Conservation (phyloP, 2,888 invertebrate genomes). For the Amiota mariae region DNA sequence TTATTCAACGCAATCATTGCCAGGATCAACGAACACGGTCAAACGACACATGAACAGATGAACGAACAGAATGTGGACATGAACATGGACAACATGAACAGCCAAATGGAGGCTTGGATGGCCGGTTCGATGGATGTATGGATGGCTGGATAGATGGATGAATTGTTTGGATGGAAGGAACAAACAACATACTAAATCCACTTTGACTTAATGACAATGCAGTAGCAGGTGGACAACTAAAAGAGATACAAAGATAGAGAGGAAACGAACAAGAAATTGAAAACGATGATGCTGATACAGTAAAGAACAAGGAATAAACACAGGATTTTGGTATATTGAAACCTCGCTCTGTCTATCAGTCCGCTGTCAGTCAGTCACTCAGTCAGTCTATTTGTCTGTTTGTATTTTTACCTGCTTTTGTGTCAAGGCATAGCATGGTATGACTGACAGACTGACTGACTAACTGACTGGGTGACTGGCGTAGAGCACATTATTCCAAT, state of each 20-base stretch:
- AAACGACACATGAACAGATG: conserved; percentile 52
- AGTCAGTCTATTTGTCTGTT: too few relatives aligned
- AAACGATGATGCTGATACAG: too few relatives aligned
- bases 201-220: conserved; percentile 64
- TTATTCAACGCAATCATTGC: conserved; percentile 59
- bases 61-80: conserved; percentile 55
- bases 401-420: too few relatives aligned
- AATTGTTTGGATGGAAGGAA: conserved; percentile 43
- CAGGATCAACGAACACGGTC: conserved; percentile 51
- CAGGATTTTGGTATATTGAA: too few relatives aligned
- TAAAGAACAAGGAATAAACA: too few relatives aligned
- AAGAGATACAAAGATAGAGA: too few relatives aligned
- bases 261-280: too few relatives aligned
- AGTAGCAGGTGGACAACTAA: conserved; percentile 44
- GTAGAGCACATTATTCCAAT: conserved; percentile 11
- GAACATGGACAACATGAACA: conserved; percentile 16
- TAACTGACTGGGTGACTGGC: not conserved
- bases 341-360: too few relatives aligned
- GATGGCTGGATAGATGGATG: conserved; percentile 56
- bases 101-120: conserved; percentile 1
- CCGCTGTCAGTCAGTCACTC: too few relatives aligned
- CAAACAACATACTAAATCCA: conserved; percentile 51
- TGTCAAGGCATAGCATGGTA: not conserved
- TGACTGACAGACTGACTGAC: not conserved
- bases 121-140: conserved; percentile 29